Conservation (phyloP, 2,888 invertebrate genomes). For the Agapostemon virescens region DNA sequence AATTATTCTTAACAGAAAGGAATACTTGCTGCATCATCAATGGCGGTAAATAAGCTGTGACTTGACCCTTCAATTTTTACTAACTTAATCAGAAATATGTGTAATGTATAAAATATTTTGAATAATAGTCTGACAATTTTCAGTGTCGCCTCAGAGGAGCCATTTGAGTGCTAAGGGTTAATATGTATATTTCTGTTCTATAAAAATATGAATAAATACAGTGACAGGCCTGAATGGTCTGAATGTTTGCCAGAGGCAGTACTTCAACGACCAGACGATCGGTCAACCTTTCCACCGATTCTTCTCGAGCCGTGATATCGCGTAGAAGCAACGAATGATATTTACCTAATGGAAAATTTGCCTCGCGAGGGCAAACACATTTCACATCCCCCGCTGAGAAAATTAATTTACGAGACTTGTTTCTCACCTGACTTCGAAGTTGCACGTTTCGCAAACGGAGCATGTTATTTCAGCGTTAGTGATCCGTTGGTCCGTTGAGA, state of each 20-base stretch:
- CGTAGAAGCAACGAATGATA: conserved; percentile 2
- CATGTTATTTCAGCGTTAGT: background rate
- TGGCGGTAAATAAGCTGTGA: too few species aligned
- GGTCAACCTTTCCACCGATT: background rate
- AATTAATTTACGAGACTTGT: background rate
- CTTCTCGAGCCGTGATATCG: background rate
- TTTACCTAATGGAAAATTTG: conserved; percentile 15
- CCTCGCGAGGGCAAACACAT: conserved; percentile 17
- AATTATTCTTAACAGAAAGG: too few species aligned
- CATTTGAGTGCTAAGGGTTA: too few species aligned
- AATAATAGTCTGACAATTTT: too few species aligned
- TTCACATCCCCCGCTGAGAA: background rate
- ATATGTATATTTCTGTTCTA: too few species aligned
- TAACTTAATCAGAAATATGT: too few species aligned
- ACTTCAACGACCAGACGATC: background rate
- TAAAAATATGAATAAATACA: background rate
- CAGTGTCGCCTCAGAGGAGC: too few species aligned
- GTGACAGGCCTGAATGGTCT: too few species aligned
- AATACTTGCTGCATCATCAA: too few species aligned
- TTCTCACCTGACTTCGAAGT: conserved; percentile 9
- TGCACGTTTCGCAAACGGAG: background rate
- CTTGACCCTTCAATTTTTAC: too few species aligned
- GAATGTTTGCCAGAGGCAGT: too few species aligned
- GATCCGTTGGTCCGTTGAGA: background rate
- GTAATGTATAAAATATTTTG: too few species aligned